Conservation (phyloP, 2,888 invertebrate species). For the Sphaerophoria rueppellii region DNA sequence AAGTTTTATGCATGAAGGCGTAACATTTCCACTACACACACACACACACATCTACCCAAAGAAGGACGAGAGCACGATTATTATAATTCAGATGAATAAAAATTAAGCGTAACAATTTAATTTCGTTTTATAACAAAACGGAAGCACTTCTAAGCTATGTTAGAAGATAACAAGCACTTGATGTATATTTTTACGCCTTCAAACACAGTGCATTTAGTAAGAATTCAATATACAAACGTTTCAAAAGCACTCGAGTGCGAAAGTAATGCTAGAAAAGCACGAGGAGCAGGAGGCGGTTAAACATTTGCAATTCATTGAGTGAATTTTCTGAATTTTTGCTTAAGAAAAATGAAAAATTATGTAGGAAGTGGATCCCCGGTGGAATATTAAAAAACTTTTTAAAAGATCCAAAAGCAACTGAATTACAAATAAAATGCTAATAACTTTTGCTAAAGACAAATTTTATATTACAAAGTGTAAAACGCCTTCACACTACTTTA, state of each 20-base stretch:
- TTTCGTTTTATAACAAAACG: slow-evolving; percentile 29
- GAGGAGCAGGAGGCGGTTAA: background rate
- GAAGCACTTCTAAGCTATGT: background rate
- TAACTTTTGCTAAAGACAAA: too few relatives aligned
- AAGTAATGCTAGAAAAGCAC: too few relatives aligned
- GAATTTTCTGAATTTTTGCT: background rate
- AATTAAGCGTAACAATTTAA: slow-evolving; percentile 39
- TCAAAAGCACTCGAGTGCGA: background rate
- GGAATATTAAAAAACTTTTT: too few relatives aligned
- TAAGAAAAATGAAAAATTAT: background rate
- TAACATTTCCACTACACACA: background rate
- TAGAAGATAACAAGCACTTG: slow-evolving; percentile 1
- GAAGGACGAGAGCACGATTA: slow-evolving; percentile 14
- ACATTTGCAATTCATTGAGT: slow-evolving; percentile 22
- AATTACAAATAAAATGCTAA: too few relatives aligned
- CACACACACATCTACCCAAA: background rate
- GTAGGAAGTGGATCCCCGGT: too few relatives aligned
- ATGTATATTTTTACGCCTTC: slow-evolving; percentile 3
- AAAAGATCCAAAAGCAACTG: too few relatives aligned
- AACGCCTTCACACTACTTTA: too few relatives aligned
- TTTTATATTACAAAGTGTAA: too few relatives aligned
- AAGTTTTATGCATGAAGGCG: slow-evolving; percentile 30
- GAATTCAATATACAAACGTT: too few relatives aligned
- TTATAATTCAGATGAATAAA: slow-evolving; percentile 37
- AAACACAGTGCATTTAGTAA: background rate